Conservation (phyloP, 2,797 vertebrate species). For the Onychomys arenicola region DNA sequence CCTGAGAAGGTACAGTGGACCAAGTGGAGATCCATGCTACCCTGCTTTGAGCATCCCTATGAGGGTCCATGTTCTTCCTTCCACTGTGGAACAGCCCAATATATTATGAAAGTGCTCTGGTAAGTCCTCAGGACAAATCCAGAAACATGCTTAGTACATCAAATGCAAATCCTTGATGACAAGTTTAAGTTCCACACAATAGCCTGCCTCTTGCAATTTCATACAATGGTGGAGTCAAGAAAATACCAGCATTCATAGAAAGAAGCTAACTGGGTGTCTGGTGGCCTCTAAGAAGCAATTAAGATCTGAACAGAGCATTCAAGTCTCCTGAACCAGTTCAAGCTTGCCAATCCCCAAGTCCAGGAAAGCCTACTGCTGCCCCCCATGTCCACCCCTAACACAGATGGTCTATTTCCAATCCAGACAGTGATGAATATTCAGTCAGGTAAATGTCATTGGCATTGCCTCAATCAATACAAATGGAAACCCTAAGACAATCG, state of each 20-base stretch:
- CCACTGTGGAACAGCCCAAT: too few relatives aligned
- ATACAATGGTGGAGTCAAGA: neutral
- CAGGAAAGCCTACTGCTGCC: neutral
- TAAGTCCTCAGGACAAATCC: neutral
- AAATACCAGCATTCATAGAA: neutral
- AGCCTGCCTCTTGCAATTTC: neutral
- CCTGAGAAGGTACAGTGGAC: neutral
- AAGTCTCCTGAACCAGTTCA: neutral
- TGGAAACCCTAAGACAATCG: constrained; percentile 36
- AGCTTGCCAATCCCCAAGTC: neutral
- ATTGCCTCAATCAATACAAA: constrained; percentile 55
- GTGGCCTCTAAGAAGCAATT: neutral
- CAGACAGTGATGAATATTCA: neutral
- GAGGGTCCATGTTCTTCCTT: neutral
- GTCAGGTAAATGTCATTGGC: neutral
- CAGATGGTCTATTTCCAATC: constrained; percentile 47
- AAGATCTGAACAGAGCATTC: neutral
- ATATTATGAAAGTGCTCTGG: neutral
- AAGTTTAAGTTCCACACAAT: neutral
- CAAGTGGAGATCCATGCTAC: accelerated
- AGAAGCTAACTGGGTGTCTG: neutral
- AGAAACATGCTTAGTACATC: neutral
- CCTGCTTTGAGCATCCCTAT: neutral
- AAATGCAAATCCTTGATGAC: accelerated
- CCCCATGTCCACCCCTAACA: neutral